phyloP scores from a whole-genome alignment of 2,888 invertebrate genomes.

The Aquatica leii region DNA sequence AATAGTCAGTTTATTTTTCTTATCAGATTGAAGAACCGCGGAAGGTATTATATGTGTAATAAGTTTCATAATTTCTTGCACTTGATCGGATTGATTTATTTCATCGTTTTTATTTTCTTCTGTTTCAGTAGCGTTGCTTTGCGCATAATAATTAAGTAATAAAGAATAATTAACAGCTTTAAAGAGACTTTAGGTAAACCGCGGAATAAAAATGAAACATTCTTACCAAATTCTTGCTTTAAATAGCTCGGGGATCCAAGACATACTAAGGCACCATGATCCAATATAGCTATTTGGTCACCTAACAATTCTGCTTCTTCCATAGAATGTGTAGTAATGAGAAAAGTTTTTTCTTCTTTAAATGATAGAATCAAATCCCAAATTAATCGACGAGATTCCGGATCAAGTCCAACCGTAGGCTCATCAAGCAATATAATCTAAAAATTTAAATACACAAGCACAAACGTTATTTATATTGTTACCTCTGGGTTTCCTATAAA shows the following conservation, averaged over 20 bases:
- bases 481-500: slow-evolving; percentile 78
- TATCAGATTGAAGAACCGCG: slow-evolving; percentile 55
- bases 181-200: no score
- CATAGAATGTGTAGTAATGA: slow-evolving; percentile 94
- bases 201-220: no score
- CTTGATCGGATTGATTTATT: no score
- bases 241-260: slow-evolving; percentile 85
- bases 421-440: slow-evolving; percentile 75
- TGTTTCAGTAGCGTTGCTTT: no score
- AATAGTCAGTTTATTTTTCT: slow-evolving; percentile 59
- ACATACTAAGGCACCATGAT: slow-evolving; percentile 75
- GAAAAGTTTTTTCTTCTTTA: slow-evolving; percentile 73
- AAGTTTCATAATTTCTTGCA: slow-evolving; percentile 43
- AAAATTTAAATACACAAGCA: slow-evolving; percentile 39
- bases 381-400: slow-evolving; percentile 84
- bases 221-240: slow-evolving; percentile 70
- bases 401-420: slow-evolving; percentile 93
- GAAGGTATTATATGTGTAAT: slow-evolving; percentile 47
- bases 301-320: slow-evolving; percentile 94
- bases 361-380: slow-evolving; percentile 82
- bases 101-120: no score
- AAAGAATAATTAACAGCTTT: no score
- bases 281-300: slow-evolving; percentile 89
- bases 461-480: background rate
- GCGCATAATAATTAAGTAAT: no score